These are phyloP conservation scores for Amblyopsis rosae DNA, from an alignment of 2,113 vertebrate genomes.

Conservation along the genomic window DNA sequence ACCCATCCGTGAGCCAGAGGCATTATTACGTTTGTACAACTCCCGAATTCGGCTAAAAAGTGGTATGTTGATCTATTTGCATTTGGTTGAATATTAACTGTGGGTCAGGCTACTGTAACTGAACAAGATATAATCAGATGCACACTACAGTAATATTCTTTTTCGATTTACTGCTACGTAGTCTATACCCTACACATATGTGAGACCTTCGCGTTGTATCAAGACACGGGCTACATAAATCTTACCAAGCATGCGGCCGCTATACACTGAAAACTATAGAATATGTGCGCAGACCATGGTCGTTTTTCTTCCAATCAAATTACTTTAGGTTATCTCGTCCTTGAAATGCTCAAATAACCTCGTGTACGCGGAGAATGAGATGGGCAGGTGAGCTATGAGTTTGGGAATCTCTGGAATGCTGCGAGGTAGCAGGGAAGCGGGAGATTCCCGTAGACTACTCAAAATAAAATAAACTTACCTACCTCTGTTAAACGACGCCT, in stretches of 20 bases:
- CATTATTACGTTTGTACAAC: constrained; percentile 45
- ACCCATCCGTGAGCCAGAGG: constrained; percentile 41
- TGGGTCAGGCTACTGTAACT: no score
- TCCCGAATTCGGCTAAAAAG: constrained; percentile 24
- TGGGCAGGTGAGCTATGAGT: constrained; percentile 81
- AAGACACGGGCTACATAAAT: not conserved
- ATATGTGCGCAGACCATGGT: not conserved
- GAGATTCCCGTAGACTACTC: constrained; percentile 4
- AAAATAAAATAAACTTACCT: constrained; percentile 41
- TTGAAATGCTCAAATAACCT: constrained; percentile 17
- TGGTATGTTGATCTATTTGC: not conserved
- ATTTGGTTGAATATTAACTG: not conserved
- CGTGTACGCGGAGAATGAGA: constrained; percentile 14
- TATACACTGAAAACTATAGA: constrained; percentile 41
- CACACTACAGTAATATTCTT: constrained; percentile 49
- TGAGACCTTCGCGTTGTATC: constrained; percentile 33
- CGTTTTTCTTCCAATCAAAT: constrained; percentile 14
- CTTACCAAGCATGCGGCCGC: not conserved
- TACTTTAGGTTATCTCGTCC: constrained; percentile 11
- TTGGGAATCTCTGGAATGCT: constrained; percentile 85
- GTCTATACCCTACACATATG: constrained; percentile 36
- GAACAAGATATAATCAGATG: constrained; percentile 17
- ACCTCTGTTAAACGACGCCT: not conserved
- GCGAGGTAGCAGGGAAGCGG: constrained; percentile 67
- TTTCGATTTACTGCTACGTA: constrained; percentile 38